phyloP scores from a whole-genome alignment of 2,113 vertebrate genomes.

The Rhea americana region DNA sequence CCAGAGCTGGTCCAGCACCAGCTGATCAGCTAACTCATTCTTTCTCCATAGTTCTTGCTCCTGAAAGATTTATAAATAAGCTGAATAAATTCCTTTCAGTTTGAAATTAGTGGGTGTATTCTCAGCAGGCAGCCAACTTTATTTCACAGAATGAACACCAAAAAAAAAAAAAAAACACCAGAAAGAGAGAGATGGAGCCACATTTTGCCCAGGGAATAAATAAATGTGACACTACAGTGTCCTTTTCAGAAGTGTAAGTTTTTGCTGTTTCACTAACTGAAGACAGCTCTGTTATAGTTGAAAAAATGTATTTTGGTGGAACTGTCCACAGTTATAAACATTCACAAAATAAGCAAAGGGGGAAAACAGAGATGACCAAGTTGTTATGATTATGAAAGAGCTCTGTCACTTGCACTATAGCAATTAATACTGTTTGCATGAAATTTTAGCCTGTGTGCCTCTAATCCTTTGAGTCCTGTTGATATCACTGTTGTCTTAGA shows the following conservation, averaged over 20 bases:
- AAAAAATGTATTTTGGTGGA: not conserved
- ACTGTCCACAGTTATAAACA: not conserved
- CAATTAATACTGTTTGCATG: not conserved
- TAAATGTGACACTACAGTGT: conserved; percentile 8
- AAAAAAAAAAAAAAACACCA: not conserved
- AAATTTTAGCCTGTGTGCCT: not conserved
- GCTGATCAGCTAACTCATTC: not conserved
- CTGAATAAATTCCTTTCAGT: not conserved
- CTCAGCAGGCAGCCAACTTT: not conserved
- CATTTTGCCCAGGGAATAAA: not conserved
- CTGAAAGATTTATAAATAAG: conserved; percentile 3
- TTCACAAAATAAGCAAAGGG: not conserved
- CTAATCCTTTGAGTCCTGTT: not conserved
- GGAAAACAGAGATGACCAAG: not conserved
- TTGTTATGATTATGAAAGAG: conserved; percentile 24
- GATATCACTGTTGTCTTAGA: not conserved
- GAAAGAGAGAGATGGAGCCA: not conserved
- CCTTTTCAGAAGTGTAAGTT: conserved; percentile 25
- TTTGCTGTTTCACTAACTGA: conserved; percentile 1
- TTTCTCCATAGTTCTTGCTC: not conserved
- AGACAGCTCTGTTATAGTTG: conserved; percentile 3
- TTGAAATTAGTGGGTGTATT: not conserved
- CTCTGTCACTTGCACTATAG: not conserved
- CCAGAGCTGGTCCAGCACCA: not conserved
- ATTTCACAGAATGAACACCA: not conserved